A percentile compares a stretch with the other conserved stretches of the same genome.
Evolutionary conservation across 2,113 vertebrate species (phyloP).

Genomic region (Perognathus longimembris): DNA sequence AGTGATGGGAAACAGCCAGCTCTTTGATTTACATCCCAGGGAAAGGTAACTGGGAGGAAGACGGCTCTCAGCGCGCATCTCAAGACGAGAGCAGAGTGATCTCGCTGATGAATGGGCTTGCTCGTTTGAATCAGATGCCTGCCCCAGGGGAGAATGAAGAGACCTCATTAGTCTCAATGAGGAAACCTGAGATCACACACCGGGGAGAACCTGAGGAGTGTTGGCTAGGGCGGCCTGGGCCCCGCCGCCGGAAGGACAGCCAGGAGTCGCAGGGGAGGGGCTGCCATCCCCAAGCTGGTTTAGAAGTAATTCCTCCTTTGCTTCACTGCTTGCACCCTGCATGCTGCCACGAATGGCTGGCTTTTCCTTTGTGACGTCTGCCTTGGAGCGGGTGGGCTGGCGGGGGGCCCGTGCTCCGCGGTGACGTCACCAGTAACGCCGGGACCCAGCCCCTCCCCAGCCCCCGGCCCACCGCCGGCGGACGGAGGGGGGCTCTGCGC

Average conservation of each 20-base stretch:
- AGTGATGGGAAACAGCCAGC: neutral
- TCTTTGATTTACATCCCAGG: too few relatives aligned
- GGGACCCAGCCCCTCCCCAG: neutral
- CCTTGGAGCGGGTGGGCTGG: neutral
- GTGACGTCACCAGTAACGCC: neutral
- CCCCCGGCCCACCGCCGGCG: accelerated
- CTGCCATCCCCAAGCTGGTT: too few relatives aligned
- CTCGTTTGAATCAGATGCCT: neutral
- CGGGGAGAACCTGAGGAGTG: accelerated
- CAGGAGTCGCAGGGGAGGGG: too few relatives aligned
- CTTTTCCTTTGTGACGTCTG: accelerated
- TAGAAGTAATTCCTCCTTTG: neutral
- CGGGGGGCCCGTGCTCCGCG: accelerated
- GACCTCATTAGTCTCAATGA: neutral
- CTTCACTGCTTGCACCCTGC: too few relatives aligned
- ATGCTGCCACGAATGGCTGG: accelerated
- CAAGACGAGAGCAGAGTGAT: neutral
- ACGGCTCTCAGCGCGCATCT: neutral
- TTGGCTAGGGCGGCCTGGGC: accelerated
- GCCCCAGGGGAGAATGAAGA: neutral
- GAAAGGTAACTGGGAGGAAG: neutral
- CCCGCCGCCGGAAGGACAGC: too few relatives aligned
- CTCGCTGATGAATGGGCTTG: neutral
- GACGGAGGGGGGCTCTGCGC: neutral
- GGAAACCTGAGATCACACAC: accelerated